A percentile compares a stretch with the other conserved stretches of the same genome.
These are phyloP conservation scores for Tympanoctomys barrerae DNA, from an alignment of 2,797 vertebrate genomes.

Conservation along the genomic window DNA sequence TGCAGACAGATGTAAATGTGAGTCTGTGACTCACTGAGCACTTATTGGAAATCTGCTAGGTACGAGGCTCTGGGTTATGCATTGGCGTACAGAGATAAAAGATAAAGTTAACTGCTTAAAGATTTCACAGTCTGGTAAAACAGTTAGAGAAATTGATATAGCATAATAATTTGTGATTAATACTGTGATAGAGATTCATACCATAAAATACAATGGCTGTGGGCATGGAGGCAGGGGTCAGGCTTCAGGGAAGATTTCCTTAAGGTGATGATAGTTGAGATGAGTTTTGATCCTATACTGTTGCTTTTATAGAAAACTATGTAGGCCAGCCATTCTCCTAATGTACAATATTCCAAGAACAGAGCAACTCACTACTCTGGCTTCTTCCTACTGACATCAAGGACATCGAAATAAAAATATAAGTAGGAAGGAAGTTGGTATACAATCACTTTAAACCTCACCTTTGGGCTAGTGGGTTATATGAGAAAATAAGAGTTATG, in stretches of 20 bases:
- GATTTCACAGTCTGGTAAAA: background rate
- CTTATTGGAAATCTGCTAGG: conserved; percentile 36
- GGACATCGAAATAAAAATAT: conserved; percentile 63
- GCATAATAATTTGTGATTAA: conserved; percentile 38
- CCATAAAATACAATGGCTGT: conserved; percentile 15
- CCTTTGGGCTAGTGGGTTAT: conserved; percentile 54
- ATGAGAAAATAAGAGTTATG: conserved; percentile 41
- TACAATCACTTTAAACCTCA: conserved; percentile 67
- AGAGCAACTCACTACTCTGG: conserved; percentile 72
- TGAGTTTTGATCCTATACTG: conserved; percentile 73
- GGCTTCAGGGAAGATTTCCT: conserved; percentile 35
- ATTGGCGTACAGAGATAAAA: conserved; percentile 33
- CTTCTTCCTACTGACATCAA: conserved; percentile 71
- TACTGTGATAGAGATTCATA: conserved; percentile 47
- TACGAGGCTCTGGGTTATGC: background rate
- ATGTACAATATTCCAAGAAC: conserved; percentile 74
- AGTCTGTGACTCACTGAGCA: conserved; percentile 1
- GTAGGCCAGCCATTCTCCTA: conserved; percentile 69
- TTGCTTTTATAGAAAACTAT: conserved; percentile 74
- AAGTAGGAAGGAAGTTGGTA: background rate
- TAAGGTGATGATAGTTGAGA: conserved; percentile 77
- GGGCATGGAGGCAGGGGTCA: background rate
- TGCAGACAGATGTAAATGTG: conserved; percentile 39
- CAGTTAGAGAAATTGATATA: conserved; percentile 49
- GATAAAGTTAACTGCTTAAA: conserved; percentile 28